Percentiles rank a stretch among this genome's conserved stretches.
Evolutionary conservation across 2,113 vertebrate species (phyloP).

Genomic region (Ovis canadensis): DNA sequence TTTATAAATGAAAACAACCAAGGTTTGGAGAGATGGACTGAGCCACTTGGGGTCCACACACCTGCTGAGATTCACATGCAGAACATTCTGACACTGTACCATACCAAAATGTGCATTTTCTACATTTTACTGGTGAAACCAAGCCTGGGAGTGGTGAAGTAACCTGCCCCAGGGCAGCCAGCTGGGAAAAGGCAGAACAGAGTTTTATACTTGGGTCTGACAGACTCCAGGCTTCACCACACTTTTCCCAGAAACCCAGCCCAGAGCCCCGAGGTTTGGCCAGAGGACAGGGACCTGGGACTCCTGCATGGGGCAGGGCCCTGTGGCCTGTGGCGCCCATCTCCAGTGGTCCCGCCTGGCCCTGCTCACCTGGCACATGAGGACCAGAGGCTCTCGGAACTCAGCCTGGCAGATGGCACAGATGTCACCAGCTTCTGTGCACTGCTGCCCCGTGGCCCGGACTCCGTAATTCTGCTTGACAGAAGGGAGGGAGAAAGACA

Average conservation of each 20-base stretch:
- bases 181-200: background rate
- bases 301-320: background rate
- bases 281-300: background rate
- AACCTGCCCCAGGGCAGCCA: background rate
- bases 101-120: background rate
- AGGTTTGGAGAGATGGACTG: background rate
- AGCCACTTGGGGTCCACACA: background rate
- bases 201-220: background rate
- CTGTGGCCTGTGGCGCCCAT: background rate
- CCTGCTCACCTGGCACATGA: constrained; percentile 93
- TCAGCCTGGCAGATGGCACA: constrained; percentile 97
- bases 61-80: background rate
- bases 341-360: rapidly evolving
- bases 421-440: constrained; percentile 92
- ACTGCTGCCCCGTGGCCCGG: constrained; percentile 94
- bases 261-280: background rate
- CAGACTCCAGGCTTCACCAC: background rate
- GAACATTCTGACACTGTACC: background rate
- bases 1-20: background rate
- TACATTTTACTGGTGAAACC: background rate
- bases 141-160: background rate
- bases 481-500: background rate
- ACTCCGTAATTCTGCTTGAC: constrained; percentile 88
- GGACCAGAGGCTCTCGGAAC: constrained; percentile 93
- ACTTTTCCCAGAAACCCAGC: background rate